A percentile compares a stretch with the other conserved stretches of the same genome.
These are phyloP conservation scores for Heliangelus exortis DNA, from an alignment of 2,797 vertebrate genomes.

Conservation along the genomic window DNA sequence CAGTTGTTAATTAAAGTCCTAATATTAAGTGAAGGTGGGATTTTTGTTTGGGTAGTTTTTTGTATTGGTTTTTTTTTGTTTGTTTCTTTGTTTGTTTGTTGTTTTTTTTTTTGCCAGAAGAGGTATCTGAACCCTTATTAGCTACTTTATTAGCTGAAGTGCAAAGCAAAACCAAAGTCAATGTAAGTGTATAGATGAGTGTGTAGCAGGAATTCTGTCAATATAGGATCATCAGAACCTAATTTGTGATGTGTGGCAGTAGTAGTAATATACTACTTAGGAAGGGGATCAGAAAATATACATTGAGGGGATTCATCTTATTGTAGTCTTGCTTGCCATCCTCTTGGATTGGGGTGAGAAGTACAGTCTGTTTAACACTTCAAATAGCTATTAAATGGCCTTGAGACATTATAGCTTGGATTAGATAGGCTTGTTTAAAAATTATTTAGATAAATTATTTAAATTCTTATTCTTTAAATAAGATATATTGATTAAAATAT, in stretches of 20 bases:
- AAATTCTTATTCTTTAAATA: neutral
- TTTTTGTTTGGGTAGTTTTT: neutral
- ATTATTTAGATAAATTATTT: no score
- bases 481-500: no score
- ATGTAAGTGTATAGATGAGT: neutral
- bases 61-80: no score
- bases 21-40: neutral
- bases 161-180: neutral
- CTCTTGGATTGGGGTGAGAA: neutral
- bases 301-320: neutral
- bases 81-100: no score
- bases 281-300: neutral
- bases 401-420: neutral
- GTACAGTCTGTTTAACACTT: neutral
- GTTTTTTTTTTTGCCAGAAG: neutral
- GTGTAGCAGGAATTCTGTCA: neutral
- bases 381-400: neutral
- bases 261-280: neutral
- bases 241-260: neutral
- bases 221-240: neutral
- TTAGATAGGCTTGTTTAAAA: neutral
- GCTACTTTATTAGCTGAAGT: neutral
- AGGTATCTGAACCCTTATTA: neutral
- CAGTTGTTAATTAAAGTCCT: neutral
- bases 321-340: neutral